Base-by-base conservation (phyloP, 2,113 vertebrate genomes). In the Halichoerus grypus region DNA sequence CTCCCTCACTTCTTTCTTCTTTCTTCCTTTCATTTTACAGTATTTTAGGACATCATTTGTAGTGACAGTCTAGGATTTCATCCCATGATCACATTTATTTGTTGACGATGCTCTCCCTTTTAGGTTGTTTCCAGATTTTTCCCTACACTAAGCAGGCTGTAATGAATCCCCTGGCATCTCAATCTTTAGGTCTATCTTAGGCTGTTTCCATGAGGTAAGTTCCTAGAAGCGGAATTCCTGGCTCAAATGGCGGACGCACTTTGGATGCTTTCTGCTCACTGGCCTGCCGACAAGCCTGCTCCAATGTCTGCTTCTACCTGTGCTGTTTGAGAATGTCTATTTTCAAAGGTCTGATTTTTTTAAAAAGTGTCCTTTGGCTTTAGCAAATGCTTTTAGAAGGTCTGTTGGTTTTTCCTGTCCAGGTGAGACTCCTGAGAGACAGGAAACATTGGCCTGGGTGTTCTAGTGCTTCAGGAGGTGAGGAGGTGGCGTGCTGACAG, bases 191-290 rank as follows among this genome's bases (percentile, higher is more conserved):
- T 65, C 22, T 42, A 59, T 72, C 74, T 95, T 93, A 61, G 74
- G 74, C 24, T n/a, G 22, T 92, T 94, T 93, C 74, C 39, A 42
- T 6, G 28, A 53, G 28, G 31, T 82, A 57, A 89, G 36, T 87
- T 96, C 67, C 59, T 92, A 82, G 95, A 95, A 79, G 61, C 94
- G 59, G 77, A 91, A 96, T 82, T 79, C 39, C 31, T 65, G 84
- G 83, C 79, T 97, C 18, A 5, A 91, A 69, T 49, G 49, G 65
- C 42, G 57, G n/a, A 55, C 81, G 14, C 49, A 65, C 21, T 91
- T 80, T 72, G 72, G 74, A 80, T 94, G 61, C 9, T 2, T 80
- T 90, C 95, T 97, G 92, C 93, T 74, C 80, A 83, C 72, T n/a
- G 39, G 61, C 49, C n/a, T 87, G 55, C n/a, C 80, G 69, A 71